These are phyloP conservation scores for Progne subis DNA, from an alignment of 2,113 vertebrate genomes.

Conservation along the genomic window DNA sequence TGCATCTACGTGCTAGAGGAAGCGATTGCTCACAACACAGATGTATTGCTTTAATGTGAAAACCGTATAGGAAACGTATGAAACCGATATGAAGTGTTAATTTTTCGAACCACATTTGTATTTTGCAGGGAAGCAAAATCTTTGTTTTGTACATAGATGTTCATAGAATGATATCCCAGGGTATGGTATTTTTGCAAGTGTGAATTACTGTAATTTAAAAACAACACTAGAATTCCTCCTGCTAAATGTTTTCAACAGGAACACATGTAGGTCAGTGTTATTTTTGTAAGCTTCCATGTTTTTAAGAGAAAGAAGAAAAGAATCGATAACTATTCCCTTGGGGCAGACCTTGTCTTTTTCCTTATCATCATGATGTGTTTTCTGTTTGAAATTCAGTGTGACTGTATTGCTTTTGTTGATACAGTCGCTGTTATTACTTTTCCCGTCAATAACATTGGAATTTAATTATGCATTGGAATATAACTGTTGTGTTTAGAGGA, in stretches of 20 bases:
- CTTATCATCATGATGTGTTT: not conserved
- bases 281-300: not conserved
- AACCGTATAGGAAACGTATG: not conserved
- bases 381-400: not conserved
- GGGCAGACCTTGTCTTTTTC: not conserved
- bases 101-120: not conserved
- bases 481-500: not conserved
- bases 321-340: not conserved
- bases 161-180: not conserved
- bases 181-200: not conserved
- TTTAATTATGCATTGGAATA: not conserved
- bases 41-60: not conserved
- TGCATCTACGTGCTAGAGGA: not conserved
- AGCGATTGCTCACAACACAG: not conserved
- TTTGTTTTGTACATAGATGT: not conserved
- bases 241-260: not conserved
- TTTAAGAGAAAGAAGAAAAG: not conserved
- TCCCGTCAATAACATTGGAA: not conserved
- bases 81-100: not conserved
- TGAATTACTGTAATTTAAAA: not conserved
- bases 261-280: not conserved
- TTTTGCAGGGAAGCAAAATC: not conserved
- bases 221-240: not conserved
- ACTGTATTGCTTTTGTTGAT: not conserved
- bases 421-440: not conserved